Percentiles rank a stretch among this genome's conserved stretches.
phyloP scores from a whole-genome alignment of 2,113 vertebrate species.

The Aldabrachelys gigantea region DNA sequence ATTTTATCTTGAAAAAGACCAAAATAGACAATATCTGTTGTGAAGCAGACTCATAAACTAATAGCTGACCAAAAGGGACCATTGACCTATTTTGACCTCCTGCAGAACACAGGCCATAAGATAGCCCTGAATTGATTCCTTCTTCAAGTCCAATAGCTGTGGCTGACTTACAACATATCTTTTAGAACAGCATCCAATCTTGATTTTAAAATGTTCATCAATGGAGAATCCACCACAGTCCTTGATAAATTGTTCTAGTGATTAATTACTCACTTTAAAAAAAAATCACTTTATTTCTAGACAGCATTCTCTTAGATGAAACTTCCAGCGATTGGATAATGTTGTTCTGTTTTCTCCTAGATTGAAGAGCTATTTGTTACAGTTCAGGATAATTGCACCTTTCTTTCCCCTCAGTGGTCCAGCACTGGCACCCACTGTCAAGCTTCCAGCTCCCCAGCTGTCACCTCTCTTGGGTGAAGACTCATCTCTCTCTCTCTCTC shows the following conservation, averaged over 20 bases:
- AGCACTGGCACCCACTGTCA: too few relatives aligned
- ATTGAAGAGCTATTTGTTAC: background rate
- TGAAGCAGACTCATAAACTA: background rate
- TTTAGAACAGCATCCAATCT: background rate
- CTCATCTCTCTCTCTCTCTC: background rate
- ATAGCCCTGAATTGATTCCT: background rate
- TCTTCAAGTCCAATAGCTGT: background rate
- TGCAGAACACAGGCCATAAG: background rate
- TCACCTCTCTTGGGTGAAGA: background rate
- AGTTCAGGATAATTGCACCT: background rate
- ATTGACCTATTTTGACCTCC: background rate
- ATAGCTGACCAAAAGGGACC: background rate
- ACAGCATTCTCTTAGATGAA: background rate
- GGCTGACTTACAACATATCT: background rate
- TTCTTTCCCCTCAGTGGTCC: background rate
- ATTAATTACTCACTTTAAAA: background rate
- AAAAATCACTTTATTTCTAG: too few relatives aligned
- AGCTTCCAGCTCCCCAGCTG: background rate
- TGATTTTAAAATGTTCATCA: background rate
- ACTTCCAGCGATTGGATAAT: background rate
- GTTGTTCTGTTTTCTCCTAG: background rate
- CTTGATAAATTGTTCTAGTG: background rate
- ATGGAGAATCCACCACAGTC: background rate
- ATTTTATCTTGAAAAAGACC: background rate
- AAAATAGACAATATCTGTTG: background rate